phyloP scores from a whole-genome alignment of 2,113 vertebrate genomes.

The Rhea americana region DNA sequence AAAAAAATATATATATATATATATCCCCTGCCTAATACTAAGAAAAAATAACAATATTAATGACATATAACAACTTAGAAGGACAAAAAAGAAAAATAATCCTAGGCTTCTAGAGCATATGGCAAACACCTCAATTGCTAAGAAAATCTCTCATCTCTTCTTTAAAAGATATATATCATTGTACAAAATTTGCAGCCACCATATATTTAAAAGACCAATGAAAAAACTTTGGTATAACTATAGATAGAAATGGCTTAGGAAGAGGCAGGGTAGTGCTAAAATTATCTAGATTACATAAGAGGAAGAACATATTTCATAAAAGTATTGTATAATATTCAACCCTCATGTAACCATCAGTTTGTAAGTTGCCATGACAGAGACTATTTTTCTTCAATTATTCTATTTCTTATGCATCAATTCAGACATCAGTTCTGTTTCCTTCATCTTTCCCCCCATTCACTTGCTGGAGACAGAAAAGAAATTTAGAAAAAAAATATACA shows the following conservation, averaged over 20 bases:
- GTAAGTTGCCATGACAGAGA: background rate
- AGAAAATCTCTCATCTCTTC: background rate
- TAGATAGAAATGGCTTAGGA: slow-evolving; percentile 12
- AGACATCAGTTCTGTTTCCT: background rate
- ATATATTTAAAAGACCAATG: background rate
- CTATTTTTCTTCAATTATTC: slow-evolving; percentile 18
- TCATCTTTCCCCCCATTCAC: background rate
- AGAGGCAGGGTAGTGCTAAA: slow-evolving; percentile 33
- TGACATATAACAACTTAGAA: background rate
- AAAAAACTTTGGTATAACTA: background rate
- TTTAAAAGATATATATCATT: background rate
- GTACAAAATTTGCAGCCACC: background rate
- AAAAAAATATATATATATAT: background rate
- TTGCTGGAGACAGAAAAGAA: background rate
- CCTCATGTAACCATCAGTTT: background rate
- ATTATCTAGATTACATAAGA: slow-evolving; percentile 50
- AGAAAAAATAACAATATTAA: background rate
- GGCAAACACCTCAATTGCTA: background rate
- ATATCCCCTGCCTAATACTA: background rate
- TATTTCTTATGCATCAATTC: slow-evolving; percentile 3
- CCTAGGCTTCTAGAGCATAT: background rate
- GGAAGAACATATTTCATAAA: slow-evolving; percentile 13
- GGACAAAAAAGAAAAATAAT: background rate
- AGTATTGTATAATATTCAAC: slow-evolving; percentile 28
- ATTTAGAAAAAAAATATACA: background rate